phyloP scores from a whole-genome alignment of 2,888 invertebrate genomes.

The Lymantria dispar region DNA sequence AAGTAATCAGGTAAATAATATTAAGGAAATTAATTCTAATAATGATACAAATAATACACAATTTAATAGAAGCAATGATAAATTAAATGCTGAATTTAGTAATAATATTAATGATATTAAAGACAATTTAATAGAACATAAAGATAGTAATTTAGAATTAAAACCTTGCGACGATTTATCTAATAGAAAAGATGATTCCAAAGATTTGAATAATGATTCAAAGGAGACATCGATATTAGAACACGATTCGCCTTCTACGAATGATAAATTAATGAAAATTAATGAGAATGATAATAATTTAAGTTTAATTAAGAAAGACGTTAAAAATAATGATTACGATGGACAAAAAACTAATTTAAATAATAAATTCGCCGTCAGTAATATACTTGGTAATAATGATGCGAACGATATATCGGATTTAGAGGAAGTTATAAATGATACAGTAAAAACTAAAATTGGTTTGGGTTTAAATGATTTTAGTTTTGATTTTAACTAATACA shows the following conservation, averaged over 20 bases:
- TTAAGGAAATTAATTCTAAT: not conserved
- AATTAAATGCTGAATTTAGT: not conserved
- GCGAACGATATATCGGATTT: not conserved
- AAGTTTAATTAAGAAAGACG: no score
- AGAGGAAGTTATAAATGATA: not conserved
- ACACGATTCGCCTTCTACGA: not conserved
- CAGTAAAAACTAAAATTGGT: not conserved
- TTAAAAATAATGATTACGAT: not conserved
- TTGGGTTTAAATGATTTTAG: constrained; percentile 6
- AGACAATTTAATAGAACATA: not conserved
- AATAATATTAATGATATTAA: not conserved
- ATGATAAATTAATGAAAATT: not conserved
- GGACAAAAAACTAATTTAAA: not conserved
- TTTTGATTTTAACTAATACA: constrained; percentile 1
- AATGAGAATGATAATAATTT: not conserved
- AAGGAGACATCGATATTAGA: not conserved
- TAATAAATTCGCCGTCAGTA: not conserved
- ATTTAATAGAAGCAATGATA: not conserved
- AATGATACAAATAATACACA: not conserved
- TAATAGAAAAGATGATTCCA: not conserved
- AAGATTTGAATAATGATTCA: not conserved
- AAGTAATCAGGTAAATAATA: not conserved
- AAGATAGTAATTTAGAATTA: no score
- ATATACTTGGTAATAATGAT: not conserved
- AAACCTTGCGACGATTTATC: not conserved